phyloP scores from a whole-genome alignment of 2,797 vertebrate genomes.

The Enteromius treurensis region DNA sequence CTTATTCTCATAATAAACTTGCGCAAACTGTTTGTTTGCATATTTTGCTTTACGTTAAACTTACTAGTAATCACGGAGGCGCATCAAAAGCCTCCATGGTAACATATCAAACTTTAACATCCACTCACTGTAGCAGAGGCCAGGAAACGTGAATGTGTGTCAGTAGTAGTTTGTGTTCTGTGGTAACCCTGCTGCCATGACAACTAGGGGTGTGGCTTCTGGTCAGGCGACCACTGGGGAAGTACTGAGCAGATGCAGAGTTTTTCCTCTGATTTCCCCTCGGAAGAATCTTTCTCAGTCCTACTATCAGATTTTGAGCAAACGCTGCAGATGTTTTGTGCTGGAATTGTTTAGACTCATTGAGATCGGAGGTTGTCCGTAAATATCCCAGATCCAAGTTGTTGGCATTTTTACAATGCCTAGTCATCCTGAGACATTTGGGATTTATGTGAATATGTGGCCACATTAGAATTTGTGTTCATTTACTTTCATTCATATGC shows the following conservation, averaged over 20 bases:
- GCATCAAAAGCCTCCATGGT: slow-evolving; percentile 66
- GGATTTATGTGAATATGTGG: background rate
- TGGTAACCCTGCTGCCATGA: slow-evolving; percentile 70
- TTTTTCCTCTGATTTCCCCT: background rate
- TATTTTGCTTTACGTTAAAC: slow-evolving; percentile 49
- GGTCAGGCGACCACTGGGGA: slow-evolving; percentile 46
- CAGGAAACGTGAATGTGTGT: slow-evolving; percentile 61
- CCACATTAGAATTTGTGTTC: background rate
- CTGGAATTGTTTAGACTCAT: slow-evolving; percentile 19
- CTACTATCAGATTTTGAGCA: background rate
- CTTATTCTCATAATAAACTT: slow-evolving; percentile 15
- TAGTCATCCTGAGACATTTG: background rate
- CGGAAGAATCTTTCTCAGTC: slow-evolving; percentile 12
- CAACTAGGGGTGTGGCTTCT: slow-evolving; percentile 68
- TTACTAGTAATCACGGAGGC: slow-evolving; percentile 55
- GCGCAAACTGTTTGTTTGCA: slow-evolving; percentile 1
- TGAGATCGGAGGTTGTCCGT: background rate
- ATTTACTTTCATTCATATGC: background rate
- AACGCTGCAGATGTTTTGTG: slow-evolving; percentile 30
- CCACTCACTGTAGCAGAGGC: slow-evolving; percentile 62
- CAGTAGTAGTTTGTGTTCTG: slow-evolving; percentile 56
- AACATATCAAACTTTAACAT: slow-evolving; percentile 68
- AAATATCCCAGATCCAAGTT: background rate
- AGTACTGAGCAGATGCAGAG: slow-evolving; percentile 35
- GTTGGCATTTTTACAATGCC: background rate